Base-by-base conservation (phyloP, 2,888 invertebrate genomes). In the Phortica okadai region DNA sequence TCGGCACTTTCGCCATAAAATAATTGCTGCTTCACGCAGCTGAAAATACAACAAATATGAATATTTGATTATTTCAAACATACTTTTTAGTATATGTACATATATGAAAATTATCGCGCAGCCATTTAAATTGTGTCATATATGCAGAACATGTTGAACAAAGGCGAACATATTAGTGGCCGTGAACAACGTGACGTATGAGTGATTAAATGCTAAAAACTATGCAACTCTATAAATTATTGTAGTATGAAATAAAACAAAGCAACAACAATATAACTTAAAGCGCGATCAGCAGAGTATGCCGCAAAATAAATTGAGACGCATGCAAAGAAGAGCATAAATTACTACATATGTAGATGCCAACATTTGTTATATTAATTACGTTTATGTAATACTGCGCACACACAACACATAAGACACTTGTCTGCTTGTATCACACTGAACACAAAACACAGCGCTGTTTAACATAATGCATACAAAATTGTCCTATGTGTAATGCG, bases 101-200 rank as follows among this genome's bases (percentile, higher is more conserved):
- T 72, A n/a, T 72, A 72, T 72, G 70, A 72, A 72, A 66, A 72
- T 72, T 56, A 33, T 56, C 33, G 0, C 70, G 45, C 50, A 56
- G 11, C 54, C 54, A 72, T 56, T 72, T 25, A 25, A 72, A 69
- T 50, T 64, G 11, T 64, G 41, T 33, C 6, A 33, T 14, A 64
- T 14, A 59, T 10, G 8, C 14, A 7, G 45, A n/a, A 67, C 45
- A 42, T n/a, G 67, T 44, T 64, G 14, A 25, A 64, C 25, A 33
- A 33, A 2, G 10, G 42, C 80, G 77, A 67, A 56, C 73, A 74
- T 69, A 72, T 64, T 67, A 66, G 69, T 74, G 64, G 73, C 54
- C 33, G 33, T 42, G 56, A 10, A 67, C 73, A 77, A 75, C 76
- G 21, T 58, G 62, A 74, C 75, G 77, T 76, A 79, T 77, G 76